Evolutionary conservation across 1,140 invertebrate species (phyloP).

Genomic region (Drosophila bipectinata): DNA sequence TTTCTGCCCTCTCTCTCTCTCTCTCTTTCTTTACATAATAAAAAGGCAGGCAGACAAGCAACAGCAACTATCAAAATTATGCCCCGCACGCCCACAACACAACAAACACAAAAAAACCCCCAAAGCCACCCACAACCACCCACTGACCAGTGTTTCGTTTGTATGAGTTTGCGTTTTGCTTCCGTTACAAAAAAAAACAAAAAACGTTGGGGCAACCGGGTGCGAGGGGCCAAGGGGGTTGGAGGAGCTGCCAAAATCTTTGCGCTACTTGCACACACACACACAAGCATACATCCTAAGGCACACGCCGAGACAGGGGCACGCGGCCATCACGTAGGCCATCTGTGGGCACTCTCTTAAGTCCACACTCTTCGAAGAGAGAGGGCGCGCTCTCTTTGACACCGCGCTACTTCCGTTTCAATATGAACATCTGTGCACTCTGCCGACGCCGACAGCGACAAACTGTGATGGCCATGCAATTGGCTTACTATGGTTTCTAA

Average conservation of each 20-base stretch:
- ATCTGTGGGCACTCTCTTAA: conserved; percentile 38
- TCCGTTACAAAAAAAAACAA: conserved; percentile 65
- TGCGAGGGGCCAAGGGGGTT: neutral
- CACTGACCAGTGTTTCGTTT: conserved; percentile 39
- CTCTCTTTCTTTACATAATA: conserved; percentile 22
- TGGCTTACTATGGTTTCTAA: too few species aligned
- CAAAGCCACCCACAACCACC: conserved; percentile 27
- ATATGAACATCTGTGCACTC: conserved; percentile 26
- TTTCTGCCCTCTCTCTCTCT: neutral
- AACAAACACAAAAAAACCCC: conserved; percentile 3
- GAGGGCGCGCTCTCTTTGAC: neutral
- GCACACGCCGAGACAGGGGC: conserved; percentile 1
- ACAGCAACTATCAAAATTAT: conserved; percentile 45
- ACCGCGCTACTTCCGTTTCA: conserved; percentile 25
- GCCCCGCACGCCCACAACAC: conserved; percentile 13
- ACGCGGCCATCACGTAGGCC: conserved; percentile 58
- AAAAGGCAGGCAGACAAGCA: conserved; percentile 15
- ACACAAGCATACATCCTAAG: conserved; percentile 1
- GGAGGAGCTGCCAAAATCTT: conserved; percentile 56
- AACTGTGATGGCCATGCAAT: too few species aligned
- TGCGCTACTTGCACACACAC: conserved; percentile 40
- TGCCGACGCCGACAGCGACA: conserved; percentile 11
- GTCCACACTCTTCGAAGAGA: neutral
- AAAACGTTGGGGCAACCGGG: neutral
- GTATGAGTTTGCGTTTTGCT: conserved; percentile 69